Evolutionary conservation across 1,140 invertebrate genomes (phyloP).

Genomic region (Polypedilum pembai): DNA sequence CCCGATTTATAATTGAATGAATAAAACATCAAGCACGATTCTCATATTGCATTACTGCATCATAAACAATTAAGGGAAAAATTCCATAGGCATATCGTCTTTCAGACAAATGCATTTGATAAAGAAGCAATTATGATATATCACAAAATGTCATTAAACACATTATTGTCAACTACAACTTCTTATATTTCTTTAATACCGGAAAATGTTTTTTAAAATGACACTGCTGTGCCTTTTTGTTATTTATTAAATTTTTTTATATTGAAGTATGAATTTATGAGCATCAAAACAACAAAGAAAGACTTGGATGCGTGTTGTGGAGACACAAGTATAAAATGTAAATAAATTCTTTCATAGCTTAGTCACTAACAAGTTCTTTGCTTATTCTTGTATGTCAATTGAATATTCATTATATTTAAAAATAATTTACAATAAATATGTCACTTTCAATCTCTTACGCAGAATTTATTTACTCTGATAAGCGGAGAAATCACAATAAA

Average conservation of each 20-base stretch:
- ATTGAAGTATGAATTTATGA: not conserved
- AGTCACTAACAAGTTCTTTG: not conserved
- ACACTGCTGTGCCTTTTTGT: not conserved
- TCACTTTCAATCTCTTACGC: not conserved
- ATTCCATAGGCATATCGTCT: too few relatives aligned
- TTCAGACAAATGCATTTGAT: too few relatives aligned
- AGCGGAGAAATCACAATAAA: not conserved
- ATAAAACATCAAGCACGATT: too few relatives aligned
- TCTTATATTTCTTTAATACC: not conserved
- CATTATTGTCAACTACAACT: too few relatives aligned
- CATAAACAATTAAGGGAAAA: too few relatives aligned
- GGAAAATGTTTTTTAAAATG: not conserved
- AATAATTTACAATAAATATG: not conserved
- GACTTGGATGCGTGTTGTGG: conserved; percentile 8
- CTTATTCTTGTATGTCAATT: not conserved
- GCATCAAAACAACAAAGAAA: not conserved
- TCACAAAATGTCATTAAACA: too few relatives aligned
- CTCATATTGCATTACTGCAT: too few relatives aligned
- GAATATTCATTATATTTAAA: not conserved
- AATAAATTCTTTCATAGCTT: not conserved
- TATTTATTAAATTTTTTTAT: too few relatives aligned
- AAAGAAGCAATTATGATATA: too few relatives aligned
- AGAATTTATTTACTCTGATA: not conserved
- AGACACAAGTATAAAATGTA: not conserved
- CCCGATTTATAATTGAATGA: too few relatives aligned